Conservation (phyloP, 2,113 vertebrate species). For the Bothrops jararaca region DNA sequence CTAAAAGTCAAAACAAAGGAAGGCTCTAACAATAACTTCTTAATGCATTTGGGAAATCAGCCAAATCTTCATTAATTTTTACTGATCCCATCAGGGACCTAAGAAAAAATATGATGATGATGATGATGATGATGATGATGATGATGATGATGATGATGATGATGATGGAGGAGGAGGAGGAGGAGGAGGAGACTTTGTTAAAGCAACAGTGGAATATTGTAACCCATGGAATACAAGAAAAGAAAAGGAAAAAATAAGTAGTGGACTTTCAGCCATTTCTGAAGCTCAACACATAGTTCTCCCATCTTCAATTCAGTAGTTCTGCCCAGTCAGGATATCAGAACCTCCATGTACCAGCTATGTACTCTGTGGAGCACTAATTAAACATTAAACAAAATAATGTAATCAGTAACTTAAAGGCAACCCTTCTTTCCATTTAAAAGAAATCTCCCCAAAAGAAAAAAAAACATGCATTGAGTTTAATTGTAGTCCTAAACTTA, state of each 20-base stretch:
- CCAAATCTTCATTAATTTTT: constrained; percentile 57
- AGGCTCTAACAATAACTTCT: constrained; percentile 46
- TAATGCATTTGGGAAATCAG: constrained; percentile 56
- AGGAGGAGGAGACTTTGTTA: neutral
- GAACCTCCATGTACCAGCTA: neutral
- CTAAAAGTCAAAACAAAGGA: constrained; percentile 32
- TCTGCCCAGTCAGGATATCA: neutral
- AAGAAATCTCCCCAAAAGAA: too few relatives aligned
- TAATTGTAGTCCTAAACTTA: neutral
- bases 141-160: too few relatives aligned
- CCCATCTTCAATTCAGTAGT: neutral
- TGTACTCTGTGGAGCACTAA: neutral
- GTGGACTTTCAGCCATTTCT: neutral
- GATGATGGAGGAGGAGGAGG: neutral
- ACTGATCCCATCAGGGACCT: constrained; percentile 36
- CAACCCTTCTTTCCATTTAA: too few relatives aligned
- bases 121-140: too few relatives aligned
- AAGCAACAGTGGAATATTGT: neutral
- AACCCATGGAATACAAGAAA: neutral
- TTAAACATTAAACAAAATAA: neutral
- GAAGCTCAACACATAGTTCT: neutral
- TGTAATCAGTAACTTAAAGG: neutral
- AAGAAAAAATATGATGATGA: constrained; percentile 1
- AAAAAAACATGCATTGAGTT: neutral
- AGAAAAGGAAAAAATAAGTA: neutral